A percentile compares a stretch with the other conserved stretches of the same genome.
These are phyloP conservation scores for Leucoraja erinaceus DNA, from an alignment of 2,113 vertebrate species.

Conservation along the genomic window DNA sequence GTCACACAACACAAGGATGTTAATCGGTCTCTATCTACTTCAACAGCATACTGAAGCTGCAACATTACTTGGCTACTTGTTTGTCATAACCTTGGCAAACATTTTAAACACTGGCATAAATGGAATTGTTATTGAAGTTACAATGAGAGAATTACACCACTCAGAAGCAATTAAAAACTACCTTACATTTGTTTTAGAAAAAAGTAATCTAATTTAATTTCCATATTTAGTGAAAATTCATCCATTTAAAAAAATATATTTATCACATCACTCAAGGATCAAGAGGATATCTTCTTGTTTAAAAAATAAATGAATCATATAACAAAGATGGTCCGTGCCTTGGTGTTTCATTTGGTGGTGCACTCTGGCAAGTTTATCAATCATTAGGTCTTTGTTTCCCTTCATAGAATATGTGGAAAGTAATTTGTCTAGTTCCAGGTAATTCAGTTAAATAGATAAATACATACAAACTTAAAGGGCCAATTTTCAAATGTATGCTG, in stretches of 20 bases:
- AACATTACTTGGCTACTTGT: not conserved
- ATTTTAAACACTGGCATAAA: not conserved
- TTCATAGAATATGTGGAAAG: not conserved
- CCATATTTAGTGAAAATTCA: not conserved
- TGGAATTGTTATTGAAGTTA: not conserved
- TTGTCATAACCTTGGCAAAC: not conserved
- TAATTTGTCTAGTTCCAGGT: not conserved
- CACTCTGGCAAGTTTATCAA: not conserved
- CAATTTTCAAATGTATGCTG: conserved; percentile 26
- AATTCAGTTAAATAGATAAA: not conserved
- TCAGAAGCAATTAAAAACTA: not conserved
- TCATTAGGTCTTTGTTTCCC: not conserved
- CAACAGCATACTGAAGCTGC: not conserved
- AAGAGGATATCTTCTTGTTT: not conserved
- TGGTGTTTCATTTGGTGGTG: not conserved
- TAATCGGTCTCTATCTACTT: not conserved
- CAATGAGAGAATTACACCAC: not conserved
- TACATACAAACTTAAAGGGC: not conserved
- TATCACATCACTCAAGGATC: too few relatives aligned
- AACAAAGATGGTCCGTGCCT: not conserved
- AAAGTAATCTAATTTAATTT: not conserved
- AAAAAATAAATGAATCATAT: not conserved
- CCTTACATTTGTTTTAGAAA: not conserved
- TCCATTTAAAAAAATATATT: too few relatives aligned
- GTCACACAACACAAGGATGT: not conserved